Base-by-base conservation (phyloP, 2,113 vertebrate species). In the Ceratotherium simum region DNA sequence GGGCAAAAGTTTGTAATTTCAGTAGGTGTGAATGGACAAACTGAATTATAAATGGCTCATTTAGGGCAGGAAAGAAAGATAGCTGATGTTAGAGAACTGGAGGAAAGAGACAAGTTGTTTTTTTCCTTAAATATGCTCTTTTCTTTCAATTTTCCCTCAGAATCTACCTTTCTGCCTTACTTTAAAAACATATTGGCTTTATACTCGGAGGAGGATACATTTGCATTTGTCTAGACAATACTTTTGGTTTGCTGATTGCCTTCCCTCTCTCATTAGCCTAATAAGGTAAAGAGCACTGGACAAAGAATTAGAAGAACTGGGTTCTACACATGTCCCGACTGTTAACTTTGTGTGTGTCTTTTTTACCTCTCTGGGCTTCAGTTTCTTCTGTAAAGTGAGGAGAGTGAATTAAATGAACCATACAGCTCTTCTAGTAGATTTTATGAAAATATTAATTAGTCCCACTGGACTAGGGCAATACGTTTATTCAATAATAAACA, bases 371-470 rank as follows among this genome's bases (percentile, higher is more conserved):
- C 18, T 67, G 69, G 27, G 67, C 33, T 96, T 96, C 65, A 51
- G 12, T 81, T 83, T 93, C 69, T 91, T 90, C 75, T 90, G 18
- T 62, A 88, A 95, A 67, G 60, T 73, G 51, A 94, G 23, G 27
- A 39, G n/a, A 92, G 18, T 78, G 62, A 91, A 67, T 86, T 89
- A 79, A 95, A 80, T 95, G 36, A 87, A 64, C 8, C 60, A 10
- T 80, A 92, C 95, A 51, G 18, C 10, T 65, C 23, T 95, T 73
- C 56, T 46, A 83, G 51, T 62, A 88, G 58, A 88, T 95, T 93
- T 96, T 87, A 80, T 92, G 54, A 91, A 96, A 91, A 78, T 69
- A 73, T 73, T 70, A 92, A 96, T 62, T 97, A 70, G 65, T 90
- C 25, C 80, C 18, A 72, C 29, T 94, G 72, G 46, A 62, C 65